A percentile compares a stretch with the other conserved stretches of the same genome.
Evolutionary conservation across 2,888 invertebrate species (phyloP).

Genomic region (Agrotis puta): DNA sequence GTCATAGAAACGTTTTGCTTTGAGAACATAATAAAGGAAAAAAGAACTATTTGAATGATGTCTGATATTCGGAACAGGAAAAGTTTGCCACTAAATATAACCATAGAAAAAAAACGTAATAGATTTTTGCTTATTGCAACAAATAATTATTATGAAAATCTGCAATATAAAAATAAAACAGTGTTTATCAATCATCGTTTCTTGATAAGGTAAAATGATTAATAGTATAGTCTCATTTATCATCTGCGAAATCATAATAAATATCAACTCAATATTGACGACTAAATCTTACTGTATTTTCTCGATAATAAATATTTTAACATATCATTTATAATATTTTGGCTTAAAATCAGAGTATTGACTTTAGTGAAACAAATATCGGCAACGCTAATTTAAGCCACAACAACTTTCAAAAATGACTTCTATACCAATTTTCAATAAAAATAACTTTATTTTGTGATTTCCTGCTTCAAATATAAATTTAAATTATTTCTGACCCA

Average conservation of each 20-base stretch:
- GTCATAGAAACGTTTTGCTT: background rate
- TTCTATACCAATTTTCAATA: background rate
- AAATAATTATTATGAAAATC: background rate
- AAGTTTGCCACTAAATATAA: constrained; percentile 20
- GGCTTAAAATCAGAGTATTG: constrained; percentile 1
- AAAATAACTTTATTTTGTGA: background rate
- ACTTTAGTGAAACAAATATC: background rate
- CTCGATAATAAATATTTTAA: constrained; percentile 6
- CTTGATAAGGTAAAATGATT: constrained; percentile 1
- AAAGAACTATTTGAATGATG: background rate
- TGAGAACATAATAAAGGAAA: background rate
- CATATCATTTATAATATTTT: constrained; percentile 5
- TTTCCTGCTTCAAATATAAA: background rate
- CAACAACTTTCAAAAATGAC: background rate
- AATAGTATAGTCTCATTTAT: background rate
- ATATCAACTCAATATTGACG: constrained; percentile 11
- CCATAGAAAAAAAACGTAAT: background rate
- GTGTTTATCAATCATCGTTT: constrained; percentile 1
- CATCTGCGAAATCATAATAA: background rate
- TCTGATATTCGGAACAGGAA: constrained; percentile 30
- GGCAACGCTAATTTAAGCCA: constrained; percentile 12
- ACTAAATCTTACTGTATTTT: background rate
- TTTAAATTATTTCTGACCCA: no score
- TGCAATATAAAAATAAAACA: constrained; percentile 16
- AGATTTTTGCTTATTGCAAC: background rate